Percentiles rank a stretch among this genome's conserved stretches.
Conservation (phyloP, 64 coral and sea anemone species). For the Montipora sp. region DNA sequence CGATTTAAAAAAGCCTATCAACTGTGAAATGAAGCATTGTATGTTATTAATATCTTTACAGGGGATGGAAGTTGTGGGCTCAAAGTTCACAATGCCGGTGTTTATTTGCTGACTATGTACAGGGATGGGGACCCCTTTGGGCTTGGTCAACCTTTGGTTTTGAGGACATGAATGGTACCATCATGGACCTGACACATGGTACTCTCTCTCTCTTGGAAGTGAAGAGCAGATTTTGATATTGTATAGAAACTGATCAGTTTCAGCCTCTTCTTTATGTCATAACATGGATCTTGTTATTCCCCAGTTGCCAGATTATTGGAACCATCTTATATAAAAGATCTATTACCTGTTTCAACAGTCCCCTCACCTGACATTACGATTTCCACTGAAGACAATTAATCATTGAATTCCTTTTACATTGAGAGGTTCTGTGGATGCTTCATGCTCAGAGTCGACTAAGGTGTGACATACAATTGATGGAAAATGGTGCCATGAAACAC, state of each 20-base stretch:
- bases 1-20: too few relatives aligned
- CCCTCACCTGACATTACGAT: too few relatives aligned
- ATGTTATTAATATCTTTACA: neutral
- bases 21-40: too few relatives aligned
- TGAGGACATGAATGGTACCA: conserved; percentile 78
- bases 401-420: too few relatives aligned
- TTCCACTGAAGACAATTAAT: too few relatives aligned
- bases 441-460: conserved; percentile 69
- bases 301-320: too few relatives aligned
- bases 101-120: conserved; percentile 65
- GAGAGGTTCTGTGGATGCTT: conserved; percentile 61
- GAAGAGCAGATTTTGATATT: too few relatives aligned
- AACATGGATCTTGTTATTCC: too few relatives aligned
- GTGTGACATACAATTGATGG: conserved; percentile 13
- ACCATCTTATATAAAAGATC: too few relatives aligned
- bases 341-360: too few relatives aligned
- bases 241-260: too few relatives aligned
- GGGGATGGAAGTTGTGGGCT: conserved; percentile 72
- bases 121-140: conserved; percentile 75
- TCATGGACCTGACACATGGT: conserved; percentile 55
- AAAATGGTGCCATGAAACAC: neutral
- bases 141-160: conserved; percentile 79
- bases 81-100: conserved; percentile 70
- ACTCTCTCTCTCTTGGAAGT: neutral
- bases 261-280: too few relatives aligned